Percentiles rank a stretch among this genome's conserved stretches.
phyloP scores from a whole-genome alignment of 1,140 invertebrate genomes.

The Armadillidium nasatum region DNA sequence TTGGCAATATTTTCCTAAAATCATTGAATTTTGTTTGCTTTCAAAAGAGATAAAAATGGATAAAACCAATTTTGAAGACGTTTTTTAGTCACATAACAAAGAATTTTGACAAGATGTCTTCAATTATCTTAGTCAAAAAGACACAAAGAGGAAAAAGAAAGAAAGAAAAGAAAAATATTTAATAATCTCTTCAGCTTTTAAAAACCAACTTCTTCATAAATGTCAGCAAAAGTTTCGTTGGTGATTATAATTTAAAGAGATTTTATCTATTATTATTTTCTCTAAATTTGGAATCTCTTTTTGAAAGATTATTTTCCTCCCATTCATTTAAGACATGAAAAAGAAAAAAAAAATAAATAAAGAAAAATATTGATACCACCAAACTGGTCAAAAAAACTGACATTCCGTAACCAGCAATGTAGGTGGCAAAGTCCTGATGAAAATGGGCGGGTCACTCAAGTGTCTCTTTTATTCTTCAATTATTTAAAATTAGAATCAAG shows the following conservation, averaged over 20 bases:
- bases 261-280: background rate
- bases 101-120: too few species aligned
- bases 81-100: too few species aligned
- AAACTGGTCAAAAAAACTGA: background rate
- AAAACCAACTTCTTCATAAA: background rate
- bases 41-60: too few species aligned
- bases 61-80: too few species aligned
- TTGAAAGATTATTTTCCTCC: background rate
- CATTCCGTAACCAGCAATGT: background rate
- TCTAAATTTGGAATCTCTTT: background rate
- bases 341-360: too few species aligned
- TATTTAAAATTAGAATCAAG: conserved; percentile 4
- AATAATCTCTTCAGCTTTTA: too few species aligned
- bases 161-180: too few species aligned
- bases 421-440: background rate
- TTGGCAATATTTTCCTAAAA: too few species aligned
- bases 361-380: too few species aligned
- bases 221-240: background rate
- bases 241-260: background rate
- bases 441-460: background rate
- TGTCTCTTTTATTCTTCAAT: background rate
- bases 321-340: background rate
- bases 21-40: too few species aligned
- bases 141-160: too few species aligned
- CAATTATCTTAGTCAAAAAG: too few species aligned